Evolutionary conservation across 2,888 invertebrate species (phyloP).

Genomic region (Thymelicus sylvestris): DNA sequence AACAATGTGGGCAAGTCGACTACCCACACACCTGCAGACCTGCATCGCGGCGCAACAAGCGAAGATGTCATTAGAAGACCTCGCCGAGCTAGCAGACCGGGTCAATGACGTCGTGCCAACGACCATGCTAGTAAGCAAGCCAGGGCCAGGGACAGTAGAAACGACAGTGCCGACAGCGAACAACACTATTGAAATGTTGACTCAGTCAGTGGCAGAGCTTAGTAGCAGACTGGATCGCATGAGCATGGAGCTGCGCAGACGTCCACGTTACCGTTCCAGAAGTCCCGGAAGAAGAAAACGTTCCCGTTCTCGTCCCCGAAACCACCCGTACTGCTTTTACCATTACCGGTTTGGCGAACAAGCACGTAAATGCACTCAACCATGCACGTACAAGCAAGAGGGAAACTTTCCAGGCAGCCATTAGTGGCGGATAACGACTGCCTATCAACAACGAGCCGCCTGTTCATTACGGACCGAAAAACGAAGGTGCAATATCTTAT

Average conservation of each 20-base stretch:
- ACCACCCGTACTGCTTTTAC: conserved; percentile 39
- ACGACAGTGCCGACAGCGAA: not conserved
- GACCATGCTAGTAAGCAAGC: not conserved
- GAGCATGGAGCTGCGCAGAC: conserved; percentile 3
- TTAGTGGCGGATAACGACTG: conserved; percentile 48
- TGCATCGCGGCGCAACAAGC: not conserved
- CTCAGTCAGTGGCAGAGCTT: not conserved
- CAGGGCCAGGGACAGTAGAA: not conserved
- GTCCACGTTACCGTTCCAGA: not conserved
- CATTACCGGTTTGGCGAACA: conserved; percentile 38
- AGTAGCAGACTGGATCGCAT: not conserved
- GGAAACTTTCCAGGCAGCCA: conserved; percentile 46
- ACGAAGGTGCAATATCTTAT: conserved; percentile 45
- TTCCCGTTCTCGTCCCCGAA: not conserved
- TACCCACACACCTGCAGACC: not conserved
- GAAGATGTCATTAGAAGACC: not conserved
- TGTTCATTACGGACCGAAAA: conserved; percentile 46
- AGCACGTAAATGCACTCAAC: conserved; percentile 40
- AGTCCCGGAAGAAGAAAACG: not conserved
- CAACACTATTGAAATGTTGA: not conserved
- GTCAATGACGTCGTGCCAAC: conserved; percentile 1
- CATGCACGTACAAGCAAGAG: conserved; percentile 42
- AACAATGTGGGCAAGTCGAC: not conserved
- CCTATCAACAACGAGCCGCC: conserved; percentile 42
- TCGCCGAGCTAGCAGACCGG: conserved; percentile 1